Conservation (phyloP, 2,888 invertebrate genomes). For the Mesorhabditis sp. region DNA sequence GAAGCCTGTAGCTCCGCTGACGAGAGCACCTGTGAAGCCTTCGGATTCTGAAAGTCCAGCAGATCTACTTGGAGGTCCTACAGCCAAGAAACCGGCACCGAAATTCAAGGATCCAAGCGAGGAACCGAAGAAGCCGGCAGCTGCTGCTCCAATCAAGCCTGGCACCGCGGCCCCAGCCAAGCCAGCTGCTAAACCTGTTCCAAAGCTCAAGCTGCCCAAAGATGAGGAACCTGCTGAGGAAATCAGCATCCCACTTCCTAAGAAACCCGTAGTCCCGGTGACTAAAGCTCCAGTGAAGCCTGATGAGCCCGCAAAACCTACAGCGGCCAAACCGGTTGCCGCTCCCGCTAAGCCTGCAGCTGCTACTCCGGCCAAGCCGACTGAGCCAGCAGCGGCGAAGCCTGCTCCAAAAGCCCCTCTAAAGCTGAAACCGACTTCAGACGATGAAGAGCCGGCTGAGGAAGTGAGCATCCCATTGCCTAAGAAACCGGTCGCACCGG, state of each 20-base stretch:
- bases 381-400: conserved; percentile 14
- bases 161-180: conserved; percentile 9
- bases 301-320: background rate
- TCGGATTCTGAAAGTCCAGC: conserved; percentile 26
- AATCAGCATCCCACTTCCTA: conserved; percentile 15
- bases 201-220: conserved; percentile 3
- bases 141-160: conserved; percentile 17
- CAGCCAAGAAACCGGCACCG: conserved; percentile 21
- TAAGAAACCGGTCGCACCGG: conserved; percentile 8
- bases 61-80: conserved; percentile 25
- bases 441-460: conserved; percentile 10
- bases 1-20: conserved; percentile 2
- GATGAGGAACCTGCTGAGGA: conserved; percentile 20
- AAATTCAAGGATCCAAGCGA: background rate
- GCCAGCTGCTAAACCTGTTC: conserved; percentile 9
- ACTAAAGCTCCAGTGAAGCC: conserved; percentile 8
- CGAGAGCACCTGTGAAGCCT: conserved; percentile 14
- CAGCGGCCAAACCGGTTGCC: conserved; percentile 4
- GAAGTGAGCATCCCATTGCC: conserved; percentile 10
- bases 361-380: conserved; percentile 13
- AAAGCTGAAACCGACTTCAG: conserved; percentile 13
- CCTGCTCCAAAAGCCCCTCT: conserved; percentile 11
- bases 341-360: conserved; percentile 5
- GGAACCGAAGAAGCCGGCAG: conserved; percentile 11
- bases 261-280: conserved; percentile 8